These are phyloP conservation scores for Sericinus montela DNA, from an alignment of 2,888 invertebrate genomes.

Conservation along the genomic window DNA sequence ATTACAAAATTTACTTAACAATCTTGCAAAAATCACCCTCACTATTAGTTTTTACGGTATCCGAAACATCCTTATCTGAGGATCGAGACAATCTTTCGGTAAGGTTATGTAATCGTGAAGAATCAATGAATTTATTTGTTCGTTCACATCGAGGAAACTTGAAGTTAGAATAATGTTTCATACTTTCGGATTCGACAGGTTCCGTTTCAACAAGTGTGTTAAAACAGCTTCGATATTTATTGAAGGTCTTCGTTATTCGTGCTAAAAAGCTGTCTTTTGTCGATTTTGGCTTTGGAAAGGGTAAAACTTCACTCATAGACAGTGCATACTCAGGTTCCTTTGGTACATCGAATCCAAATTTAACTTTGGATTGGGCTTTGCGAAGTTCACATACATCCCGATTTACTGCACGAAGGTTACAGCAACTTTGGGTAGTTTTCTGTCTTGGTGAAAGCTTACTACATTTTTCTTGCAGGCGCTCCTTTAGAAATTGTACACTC, in stretches of 20 bases:
- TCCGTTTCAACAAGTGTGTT: slow-evolving; percentile 28
- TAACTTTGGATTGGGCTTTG: slow-evolving; percentile 17
- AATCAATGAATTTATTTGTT: slow-evolving; percentile 28
- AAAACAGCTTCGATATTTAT: slow-evolving; percentile 35
- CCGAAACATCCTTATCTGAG: slow-evolving; percentile 1
- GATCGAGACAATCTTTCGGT: slow-evolving; percentile 40
- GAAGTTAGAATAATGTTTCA: slow-evolving; percentile 40
- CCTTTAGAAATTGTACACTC: slow-evolving; percentile 60
- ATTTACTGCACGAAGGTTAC: slow-evolving; percentile 31
- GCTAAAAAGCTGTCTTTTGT: slow-evolving; percentile 44
- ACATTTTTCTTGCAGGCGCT: slow-evolving; percentile 52
- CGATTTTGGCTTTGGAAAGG: slow-evolving; percentile 57
- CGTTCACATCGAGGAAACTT: slow-evolving; percentile 53
- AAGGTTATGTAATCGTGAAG: slow-evolving; percentile 42
- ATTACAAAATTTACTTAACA: too few species aligned
- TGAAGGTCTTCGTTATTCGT: slow-evolving; percentile 47
- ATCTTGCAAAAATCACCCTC: slow-evolving; percentile 10
- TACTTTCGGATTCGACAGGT: slow-evolving; percentile 34
- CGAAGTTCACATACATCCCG: slow-evolving; percentile 4
- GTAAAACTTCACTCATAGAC: slow-evolving; percentile 61
- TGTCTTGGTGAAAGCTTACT: slow-evolving; percentile 21
- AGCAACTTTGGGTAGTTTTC: slow-evolving; percentile 45
- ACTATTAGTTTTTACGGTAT: background rate
- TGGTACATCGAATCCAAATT: slow-evolving; percentile 6
- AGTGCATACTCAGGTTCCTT: slow-evolving; percentile 32